Conservation (phyloP, 2,888 invertebrate species). For the Oligia strigilis region DNA sequence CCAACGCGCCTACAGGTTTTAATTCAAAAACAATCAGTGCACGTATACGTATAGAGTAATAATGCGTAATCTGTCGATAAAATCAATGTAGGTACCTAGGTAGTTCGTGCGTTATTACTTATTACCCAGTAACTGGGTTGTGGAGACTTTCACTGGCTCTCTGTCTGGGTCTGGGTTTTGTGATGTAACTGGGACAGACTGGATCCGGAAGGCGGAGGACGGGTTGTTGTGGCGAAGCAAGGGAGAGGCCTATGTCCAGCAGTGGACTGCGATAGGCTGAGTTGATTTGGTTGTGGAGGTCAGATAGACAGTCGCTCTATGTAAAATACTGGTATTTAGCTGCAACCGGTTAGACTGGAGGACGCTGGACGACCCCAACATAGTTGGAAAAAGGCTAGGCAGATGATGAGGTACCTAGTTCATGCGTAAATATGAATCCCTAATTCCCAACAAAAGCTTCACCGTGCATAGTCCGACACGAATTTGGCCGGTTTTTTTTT, state of each 20-base stretch:
- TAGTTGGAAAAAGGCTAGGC: background rate
- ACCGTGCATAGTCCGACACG: background rate
- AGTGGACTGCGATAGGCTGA: background rate
- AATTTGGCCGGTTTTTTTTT: background rate
- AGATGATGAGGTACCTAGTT: background rate
- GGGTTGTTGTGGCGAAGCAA: background rate
- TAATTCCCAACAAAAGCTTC: background rate
- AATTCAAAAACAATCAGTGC: background rate
- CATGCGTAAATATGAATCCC: background rate
- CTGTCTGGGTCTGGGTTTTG: background rate
- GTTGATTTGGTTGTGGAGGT: background rate
- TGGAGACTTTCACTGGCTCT: background rate
- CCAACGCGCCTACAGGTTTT: too few species aligned
- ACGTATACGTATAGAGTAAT: background rate
- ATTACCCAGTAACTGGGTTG: background rate
- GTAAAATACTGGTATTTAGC: background rate
- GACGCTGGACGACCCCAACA: background rate
- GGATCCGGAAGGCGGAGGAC: background rate
- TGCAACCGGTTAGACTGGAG: background rate
- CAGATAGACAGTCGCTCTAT: background rate
- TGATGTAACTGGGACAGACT: background rate
- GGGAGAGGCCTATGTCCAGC: background rate
- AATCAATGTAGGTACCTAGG: background rate
- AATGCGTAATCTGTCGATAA: background rate
- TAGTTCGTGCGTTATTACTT: background rate